A percentile compares a stretch with the other conserved stretches of the same genome.
phyloP scores from a whole-genome alignment of 2,888 invertebrate species.

The Chrysopilus asiliformis region DNA sequence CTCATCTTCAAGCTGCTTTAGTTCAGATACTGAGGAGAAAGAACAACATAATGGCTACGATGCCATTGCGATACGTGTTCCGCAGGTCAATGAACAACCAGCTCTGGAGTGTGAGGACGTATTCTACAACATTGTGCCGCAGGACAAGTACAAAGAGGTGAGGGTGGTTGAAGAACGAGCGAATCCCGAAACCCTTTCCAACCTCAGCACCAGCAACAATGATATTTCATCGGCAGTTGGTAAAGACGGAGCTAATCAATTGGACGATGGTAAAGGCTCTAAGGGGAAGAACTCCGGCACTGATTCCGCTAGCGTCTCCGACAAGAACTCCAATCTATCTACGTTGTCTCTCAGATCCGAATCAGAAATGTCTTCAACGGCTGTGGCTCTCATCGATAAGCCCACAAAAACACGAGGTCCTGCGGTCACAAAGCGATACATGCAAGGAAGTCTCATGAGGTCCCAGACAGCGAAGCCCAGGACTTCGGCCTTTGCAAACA shows the following conservation, averaged over 20 bases:
- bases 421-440: constrained; percentile 23
- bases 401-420: background rate
- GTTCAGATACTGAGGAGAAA: constrained; percentile 32
- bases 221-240: constrained; percentile 1
- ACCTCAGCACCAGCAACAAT: constrained; percentile 7
- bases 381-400: constrained; percentile 1
- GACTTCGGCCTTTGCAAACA: constrained; percentile 7
- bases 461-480: constrained; percentile 25
- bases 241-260: background rate
- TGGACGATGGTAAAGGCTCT: background rate
- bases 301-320: constrained; percentile 8
- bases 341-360: constrained; percentile 6
- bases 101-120: constrained; percentile 10
- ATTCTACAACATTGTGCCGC: constrained; percentile 3
- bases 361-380: constrained; percentile 6
- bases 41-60: constrained; percentile 9
- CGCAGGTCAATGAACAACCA: constrained; percentile 10
- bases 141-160: constrained; percentile 9
- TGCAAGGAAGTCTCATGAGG: constrained; percentile 29
- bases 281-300: background rate
- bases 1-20: constrained; percentile 48
- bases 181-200: constrained; percentile 4
- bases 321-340: constrained; percentile 12
- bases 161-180: constrained; percentile 10
- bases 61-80: constrained; percentile 4